phyloP scores from a whole-genome alignment of 1,140 invertebrate genomes.

The Heliothis subflexa region DNA sequence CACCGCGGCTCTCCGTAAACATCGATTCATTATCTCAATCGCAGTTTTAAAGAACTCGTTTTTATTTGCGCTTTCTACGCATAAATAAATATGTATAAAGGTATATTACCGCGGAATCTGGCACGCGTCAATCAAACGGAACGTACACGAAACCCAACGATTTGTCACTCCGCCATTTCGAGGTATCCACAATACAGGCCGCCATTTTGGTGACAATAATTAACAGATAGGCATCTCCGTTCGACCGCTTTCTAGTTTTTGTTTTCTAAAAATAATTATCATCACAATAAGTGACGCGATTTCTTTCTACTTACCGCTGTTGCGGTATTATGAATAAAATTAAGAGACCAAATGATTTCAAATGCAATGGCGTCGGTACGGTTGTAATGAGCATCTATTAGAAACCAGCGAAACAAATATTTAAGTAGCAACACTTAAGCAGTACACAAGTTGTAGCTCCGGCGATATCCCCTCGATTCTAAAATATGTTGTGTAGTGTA shows the following conservation, averaged over 20 bases:
- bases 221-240: conserved; percentile 82
- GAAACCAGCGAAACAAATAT: conserved; percentile 65
- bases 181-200: conserved; percentile 77
- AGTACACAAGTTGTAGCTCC: conserved; percentile 17
- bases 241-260: conserved; percentile 84
- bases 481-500: conserved; percentile 44
- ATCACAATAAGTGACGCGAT: conserved; percentile 83
- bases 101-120: conserved; percentile 76
- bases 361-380: conserved; percentile 65
- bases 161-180: conserved; percentile 84
- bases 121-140: conserved; percentile 85
- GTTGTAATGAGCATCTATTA: conserved; percentile 65
- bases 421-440: conserved; percentile 42
- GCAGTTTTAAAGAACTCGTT: conserved; percentile 76
- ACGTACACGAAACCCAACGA: conserved; percentile 76
- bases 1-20: conserved; percentile 62
- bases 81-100: conserved; percentile 83
- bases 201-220: conserved; percentile 85
- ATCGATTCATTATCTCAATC: conserved; percentile 78
- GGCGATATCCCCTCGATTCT: conserved; percentile 37
- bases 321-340: conserved; percentile 84
- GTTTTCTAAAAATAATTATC: conserved; percentile 85
- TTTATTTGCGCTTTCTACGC: conserved; percentile 84
- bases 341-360: conserved; percentile 73
- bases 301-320: conserved; percentile 82